Base-by-base conservation (phyloP, 2,797 vertebrate genomes). In the Thripadectes ignobilis region DNA sequence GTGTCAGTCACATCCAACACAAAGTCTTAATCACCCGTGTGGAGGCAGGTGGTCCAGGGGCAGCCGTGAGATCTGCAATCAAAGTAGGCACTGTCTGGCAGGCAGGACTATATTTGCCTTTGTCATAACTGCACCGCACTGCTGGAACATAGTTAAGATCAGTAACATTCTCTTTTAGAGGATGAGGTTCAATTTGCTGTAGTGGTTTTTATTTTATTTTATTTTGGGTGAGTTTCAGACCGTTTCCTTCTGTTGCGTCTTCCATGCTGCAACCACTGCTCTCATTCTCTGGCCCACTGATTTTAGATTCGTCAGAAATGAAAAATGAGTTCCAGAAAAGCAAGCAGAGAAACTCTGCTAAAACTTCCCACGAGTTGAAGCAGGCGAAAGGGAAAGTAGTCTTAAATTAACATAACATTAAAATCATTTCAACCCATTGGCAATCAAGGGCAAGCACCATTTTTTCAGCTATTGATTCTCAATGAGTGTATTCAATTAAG, bases 381-480 rank as follows among this genome's bases (percentile, higher is more conserved):
- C 18, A 57, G 39, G 17, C 66, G 27, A 61, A 92, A 69, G 24
- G 17, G 51, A 79, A 92, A 76, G 30, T 49, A 45, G 30, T 55
- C 38, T 84, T 91, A 51, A 86, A 93, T 87, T 82, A 83, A 67
- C 5, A 82, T 29, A 87, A 61, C 59, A 75, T 54, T 49, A 41
- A 23, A 38, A 18, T 85, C 7, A 2, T 10, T 61, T 81, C 51
- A 76, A 79, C 39, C 46, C n/a, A 55, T 10, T 88, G 77, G 32
- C n/a, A 83, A 54, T 58, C n/a, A 67, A 83, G 90, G n/a, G 16
- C n/a, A 80, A 88, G 20, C 11, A 69, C 34, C 32, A 30, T 79
- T 84, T 17, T 61, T 45, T 87, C 36, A 57, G 18, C 36, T 82
- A 41, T 73, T 88, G 79, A 73, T 89, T 95, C 45, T 76, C 68